Percentiles rank a stretch among this genome's conserved stretches.
phyloP scores from a whole-genome alignment of 2,113 vertebrate genomes.

The Tychaedon coryphoeus region DNA sequence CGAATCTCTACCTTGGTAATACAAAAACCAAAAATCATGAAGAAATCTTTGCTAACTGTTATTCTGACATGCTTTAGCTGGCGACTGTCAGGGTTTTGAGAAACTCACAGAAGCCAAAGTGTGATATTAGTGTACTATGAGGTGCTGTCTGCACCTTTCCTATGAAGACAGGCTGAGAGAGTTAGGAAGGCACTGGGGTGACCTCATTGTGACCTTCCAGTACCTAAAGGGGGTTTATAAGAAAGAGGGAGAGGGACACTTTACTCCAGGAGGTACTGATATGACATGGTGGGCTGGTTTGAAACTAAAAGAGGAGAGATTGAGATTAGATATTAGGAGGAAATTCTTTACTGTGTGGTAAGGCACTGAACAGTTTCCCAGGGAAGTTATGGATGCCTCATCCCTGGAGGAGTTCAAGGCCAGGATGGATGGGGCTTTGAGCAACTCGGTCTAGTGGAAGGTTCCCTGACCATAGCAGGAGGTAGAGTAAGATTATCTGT shows the following conservation, averaged over 20 bases:
- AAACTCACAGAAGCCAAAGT: not conserved
- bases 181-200: not conserved
- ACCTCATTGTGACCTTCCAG: not conserved
- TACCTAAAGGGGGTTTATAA: not conserved
- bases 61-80: not conserved
- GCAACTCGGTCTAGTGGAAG: not conserved
- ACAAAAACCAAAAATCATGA: not conserved
- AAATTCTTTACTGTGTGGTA: not conserved
- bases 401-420: not conserved
- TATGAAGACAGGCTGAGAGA: not conserved
- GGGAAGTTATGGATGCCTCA: not conserved
- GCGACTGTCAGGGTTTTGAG: not conserved
- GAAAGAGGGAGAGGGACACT: not conserved
- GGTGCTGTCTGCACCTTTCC: not conserved
- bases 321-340: not conserved
- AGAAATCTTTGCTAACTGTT: not conserved
- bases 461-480: not conserved
- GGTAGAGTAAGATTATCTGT: not conserved
- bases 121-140: not conserved
- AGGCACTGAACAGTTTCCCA: not conserved
- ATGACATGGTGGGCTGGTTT: fast-evolving
- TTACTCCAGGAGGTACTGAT: not conserved
- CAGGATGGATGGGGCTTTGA: not conserved
- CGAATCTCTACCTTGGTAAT: not conserved
- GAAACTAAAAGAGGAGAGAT: not conserved